A percentile compares a stretch with the other conserved stretches of the same genome.
phyloP scores from a whole-genome alignment of 2,797 vertebrate species.

The Sebastes trivittatus region DNA sequence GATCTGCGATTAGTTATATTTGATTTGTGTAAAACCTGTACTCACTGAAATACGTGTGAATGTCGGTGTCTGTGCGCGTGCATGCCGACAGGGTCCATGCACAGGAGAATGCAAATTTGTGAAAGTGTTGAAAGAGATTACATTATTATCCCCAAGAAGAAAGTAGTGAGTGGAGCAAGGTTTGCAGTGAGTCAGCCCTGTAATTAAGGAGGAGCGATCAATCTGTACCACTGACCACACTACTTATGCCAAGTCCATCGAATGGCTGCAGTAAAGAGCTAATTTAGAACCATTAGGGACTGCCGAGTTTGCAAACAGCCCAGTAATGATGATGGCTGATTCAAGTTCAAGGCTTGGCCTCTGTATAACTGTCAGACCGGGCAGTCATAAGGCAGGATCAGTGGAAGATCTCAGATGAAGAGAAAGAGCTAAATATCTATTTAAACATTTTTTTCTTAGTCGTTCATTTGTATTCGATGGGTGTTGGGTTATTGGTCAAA shows the following conservation, averaged over 20 bases:
- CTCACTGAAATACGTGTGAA: constrained; percentile 8
- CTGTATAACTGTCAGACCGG: constrained; percentile 74
- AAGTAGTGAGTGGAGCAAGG: constrained; percentile 50
- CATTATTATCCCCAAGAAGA: constrained; percentile 57
- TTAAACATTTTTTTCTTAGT: not conserved
- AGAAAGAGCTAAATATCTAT: constrained; percentile 33
- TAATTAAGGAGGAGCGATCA: constrained; percentile 87
- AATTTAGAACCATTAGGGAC: constrained; percentile 88
- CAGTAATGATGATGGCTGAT: constrained; percentile 85
- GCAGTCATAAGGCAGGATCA: constrained; percentile 47
- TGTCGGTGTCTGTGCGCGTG: not conserved
- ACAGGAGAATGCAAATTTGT: constrained; percentile 47
- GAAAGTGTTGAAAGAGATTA: constrained; percentile 62
- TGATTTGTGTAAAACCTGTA: constrained; percentile 30
- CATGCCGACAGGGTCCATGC: not conserved
- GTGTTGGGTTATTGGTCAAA: constrained; percentile 43
- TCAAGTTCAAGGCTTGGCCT: constrained; percentile 80
- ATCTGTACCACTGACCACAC: constrained; percentile 82
- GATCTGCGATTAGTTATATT: constrained; percentile 20
- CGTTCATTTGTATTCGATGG: constrained; percentile 34
- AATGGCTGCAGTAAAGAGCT: constrained; percentile 84
- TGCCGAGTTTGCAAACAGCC: constrained; percentile 87
- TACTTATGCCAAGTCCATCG: constrained; percentile 84
- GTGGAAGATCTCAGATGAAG: constrained; percentile 45
- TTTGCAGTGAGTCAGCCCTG: constrained; percentile 75